Evolutionary conservation across 2,888 invertebrate genomes (phyloP).

Genomic region (Acanthosepion lycidas): DNA sequence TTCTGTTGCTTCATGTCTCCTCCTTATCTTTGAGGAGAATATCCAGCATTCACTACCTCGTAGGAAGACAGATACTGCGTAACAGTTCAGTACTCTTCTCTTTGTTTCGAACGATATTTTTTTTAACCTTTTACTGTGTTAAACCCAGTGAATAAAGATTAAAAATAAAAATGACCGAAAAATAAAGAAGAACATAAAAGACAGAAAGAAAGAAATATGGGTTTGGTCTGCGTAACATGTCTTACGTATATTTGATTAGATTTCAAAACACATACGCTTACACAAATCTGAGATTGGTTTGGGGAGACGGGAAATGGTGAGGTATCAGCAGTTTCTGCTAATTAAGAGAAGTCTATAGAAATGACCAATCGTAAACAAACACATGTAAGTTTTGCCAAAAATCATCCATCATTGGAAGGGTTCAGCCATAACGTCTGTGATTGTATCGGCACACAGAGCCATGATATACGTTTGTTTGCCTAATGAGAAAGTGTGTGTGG

Average conservation of each 20-base stretch:
- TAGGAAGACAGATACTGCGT: too few species aligned
- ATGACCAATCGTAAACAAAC: neutral
- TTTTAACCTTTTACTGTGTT: too few species aligned
- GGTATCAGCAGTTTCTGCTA: neutral
- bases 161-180: neutral
- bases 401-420: neutral
- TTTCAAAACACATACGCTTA: neutral
- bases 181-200: neutral
- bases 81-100: too few species aligned
- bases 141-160: too few species aligned
- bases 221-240: neutral
- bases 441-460: neutral
- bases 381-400: neutral
- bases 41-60: too few species aligned
- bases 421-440: neutral
- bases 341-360: neutral
- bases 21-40: too few species aligned
- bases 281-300: neutral
- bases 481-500: neutral
- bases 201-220: neutral
- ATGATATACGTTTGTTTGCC: neutral
- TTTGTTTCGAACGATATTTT: too few species aligned
- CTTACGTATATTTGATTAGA: neutral
- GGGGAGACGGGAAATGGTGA: neutral
- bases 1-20: too few species aligned